Evolutionary conservation across 2,888 invertebrate genomes (phyloP).

Genomic region (Andrena camellia): DNA sequence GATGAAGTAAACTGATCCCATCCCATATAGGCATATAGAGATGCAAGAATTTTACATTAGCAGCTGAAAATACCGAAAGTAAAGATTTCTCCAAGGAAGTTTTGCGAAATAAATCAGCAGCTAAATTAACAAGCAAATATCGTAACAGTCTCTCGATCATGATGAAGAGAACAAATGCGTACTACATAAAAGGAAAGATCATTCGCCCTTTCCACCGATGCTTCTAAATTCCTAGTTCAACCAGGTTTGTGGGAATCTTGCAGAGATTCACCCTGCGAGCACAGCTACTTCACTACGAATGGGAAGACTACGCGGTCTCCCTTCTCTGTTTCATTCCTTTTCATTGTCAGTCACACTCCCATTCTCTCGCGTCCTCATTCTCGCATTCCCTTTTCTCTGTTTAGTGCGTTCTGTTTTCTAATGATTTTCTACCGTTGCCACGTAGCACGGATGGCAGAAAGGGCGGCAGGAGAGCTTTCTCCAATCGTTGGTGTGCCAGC

Average conservation of each 20-base stretch:
- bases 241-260: slow-evolving; percentile 38
- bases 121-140: too few species aligned
- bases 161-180: too few species aligned
- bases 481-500: slow-evolving; percentile 79
- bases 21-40: too few species aligned
- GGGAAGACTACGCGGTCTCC: neutral
- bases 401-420: slow-evolving; percentile 47
- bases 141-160: too few species aligned
- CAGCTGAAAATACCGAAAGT: too few species aligned
- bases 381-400: neutral
- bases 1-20: too few species aligned
- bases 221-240: neutral
- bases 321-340: neutral
- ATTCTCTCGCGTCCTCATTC: neutral
- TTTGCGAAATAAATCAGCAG: too few species aligned
- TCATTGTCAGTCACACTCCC: neutral
- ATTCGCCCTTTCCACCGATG: too few species aligned
- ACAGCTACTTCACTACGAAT: slow-evolving; percentile 32
- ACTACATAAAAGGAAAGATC: too few species aligned
- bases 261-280: slow-evolving; percentile 20
- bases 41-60: too few species aligned
- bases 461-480: slow-evolving; percentile 80
- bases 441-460: slow-evolving; percentile 82
- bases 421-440: slow-evolving; percentile 81
- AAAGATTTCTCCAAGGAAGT: too few species aligned